A percentile compares a stretch with the other conserved stretches of the same genome.
These are phyloP conservation scores for Buceros bicornis DNA, from an alignment of 2,797 vertebrate species.

Conservation along the genomic window DNA sequence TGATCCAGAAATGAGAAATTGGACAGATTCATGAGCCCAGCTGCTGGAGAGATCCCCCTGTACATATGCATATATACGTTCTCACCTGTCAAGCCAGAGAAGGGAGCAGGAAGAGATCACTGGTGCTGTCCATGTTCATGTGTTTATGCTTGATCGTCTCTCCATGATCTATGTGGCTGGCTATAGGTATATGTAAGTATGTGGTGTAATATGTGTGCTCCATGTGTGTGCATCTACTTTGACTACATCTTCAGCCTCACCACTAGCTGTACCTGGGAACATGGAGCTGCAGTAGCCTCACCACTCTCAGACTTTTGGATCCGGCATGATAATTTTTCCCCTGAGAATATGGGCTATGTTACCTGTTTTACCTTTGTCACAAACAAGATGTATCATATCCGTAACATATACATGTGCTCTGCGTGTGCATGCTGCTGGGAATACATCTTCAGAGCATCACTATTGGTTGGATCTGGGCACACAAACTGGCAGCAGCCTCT, in stretches of 20 bases:
- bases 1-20: neutral
- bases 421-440: neutral
- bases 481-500: neutral
- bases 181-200: neutral
- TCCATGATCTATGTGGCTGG: neutral
- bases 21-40: neutral
- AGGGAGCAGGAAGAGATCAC: accelerated
- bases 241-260: neutral
- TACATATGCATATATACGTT: neutral
- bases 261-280: neutral
- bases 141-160: neutral
- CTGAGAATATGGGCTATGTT: neutral
- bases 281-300: neutral
- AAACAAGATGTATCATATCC: neutral
- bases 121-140: neutral
- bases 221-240: neutral
- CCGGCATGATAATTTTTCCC: neutral
- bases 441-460: neutral
- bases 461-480: neutral
- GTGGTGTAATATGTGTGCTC: neutral
- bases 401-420: neutral
- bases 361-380: neutral
- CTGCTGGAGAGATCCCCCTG: neutral
- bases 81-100: neutral
- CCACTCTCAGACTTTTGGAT: neutral